Evolutionary conservation across 2,797 vertebrate species (phyloP).

Genomic region (Tinamus major): DNA sequence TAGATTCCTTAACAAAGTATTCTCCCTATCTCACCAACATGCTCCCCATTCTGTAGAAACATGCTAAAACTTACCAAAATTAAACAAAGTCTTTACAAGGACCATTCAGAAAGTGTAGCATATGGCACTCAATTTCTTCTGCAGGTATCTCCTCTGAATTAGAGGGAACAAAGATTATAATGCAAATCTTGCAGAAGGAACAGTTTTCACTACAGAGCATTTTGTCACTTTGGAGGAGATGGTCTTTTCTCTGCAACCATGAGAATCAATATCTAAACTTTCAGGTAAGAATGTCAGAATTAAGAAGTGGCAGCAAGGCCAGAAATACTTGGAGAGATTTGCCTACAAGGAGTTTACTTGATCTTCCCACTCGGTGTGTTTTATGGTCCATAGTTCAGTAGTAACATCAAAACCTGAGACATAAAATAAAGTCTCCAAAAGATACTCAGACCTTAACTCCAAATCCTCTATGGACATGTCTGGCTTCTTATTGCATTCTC

Average conservation of each 20-base stretch:
- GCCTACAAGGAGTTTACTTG: neutral
- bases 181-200: neutral
- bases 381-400: neutral
- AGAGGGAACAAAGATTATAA: neutral
- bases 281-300: neutral
- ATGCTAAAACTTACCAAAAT: fast-evolving
- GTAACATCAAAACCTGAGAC: neutral
- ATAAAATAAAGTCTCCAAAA: fast-evolving
- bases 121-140: neutral
- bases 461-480: neutral
- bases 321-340: neutral
- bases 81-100: neutral
- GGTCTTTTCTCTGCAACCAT: neutral
- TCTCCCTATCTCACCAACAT: neutral
- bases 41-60: neutral
- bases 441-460: neutral
- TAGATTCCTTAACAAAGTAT: neutral
- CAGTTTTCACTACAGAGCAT: neutral
- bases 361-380: neutral
- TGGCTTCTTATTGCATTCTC: neutral
- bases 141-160: neutral
- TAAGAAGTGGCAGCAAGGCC: neutral
- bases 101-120: neutral
- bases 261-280: neutral
- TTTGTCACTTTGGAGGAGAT: neutral